A percentile compares a stretch with the other conserved stretches of the same genome.
These are phyloP conservation scores for Budorcas taxicolor DNA, from an alignment of 2,113 vertebrate species.

Conservation along the genomic window DNA sequence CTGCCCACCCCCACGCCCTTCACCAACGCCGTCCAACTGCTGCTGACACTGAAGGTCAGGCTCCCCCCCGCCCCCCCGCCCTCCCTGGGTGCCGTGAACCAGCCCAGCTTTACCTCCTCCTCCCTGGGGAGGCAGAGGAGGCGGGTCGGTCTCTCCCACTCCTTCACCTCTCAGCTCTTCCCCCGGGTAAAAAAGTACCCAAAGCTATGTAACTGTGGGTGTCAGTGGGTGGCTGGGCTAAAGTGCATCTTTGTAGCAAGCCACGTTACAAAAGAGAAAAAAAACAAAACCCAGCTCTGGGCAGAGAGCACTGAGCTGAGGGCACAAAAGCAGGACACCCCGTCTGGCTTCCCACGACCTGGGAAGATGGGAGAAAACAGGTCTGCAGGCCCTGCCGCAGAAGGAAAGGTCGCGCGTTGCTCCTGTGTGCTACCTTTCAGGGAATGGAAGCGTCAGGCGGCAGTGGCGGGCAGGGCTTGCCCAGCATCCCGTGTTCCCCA, in stretches of 20 bases:
- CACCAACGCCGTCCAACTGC: conserved; percentile 89
- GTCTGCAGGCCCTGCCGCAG: background rate
- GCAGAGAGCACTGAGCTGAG: background rate
- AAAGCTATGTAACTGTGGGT: fast-evolving
- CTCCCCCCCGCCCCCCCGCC: background rate
- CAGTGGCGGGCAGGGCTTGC: background rate
- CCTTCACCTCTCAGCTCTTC: background rate
- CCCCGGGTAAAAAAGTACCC: background rate
- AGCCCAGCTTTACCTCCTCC: too few species aligned
- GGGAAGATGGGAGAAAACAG: background rate
- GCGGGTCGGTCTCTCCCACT: background rate
- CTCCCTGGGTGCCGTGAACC: too few species aligned
- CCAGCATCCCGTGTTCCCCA: background rate
- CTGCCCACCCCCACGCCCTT: conserved; percentile 86
- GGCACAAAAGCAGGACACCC: background rate
- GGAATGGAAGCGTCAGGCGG: fast-evolving
- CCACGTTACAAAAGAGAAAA: background rate
- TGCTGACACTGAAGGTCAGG: conserved; percentile 90
- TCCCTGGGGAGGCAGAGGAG: background rate
- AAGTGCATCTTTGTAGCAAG: background rate
- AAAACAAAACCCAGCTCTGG: background rate
- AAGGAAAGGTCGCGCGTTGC: fast-evolving
- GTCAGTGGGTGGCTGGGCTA: background rate
- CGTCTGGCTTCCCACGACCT: background rate
- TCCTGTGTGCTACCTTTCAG: background rate